phyloP scores from a whole-genome alignment of 2,797 vertebrate species.

The Aphelocoma californica region DNA sequence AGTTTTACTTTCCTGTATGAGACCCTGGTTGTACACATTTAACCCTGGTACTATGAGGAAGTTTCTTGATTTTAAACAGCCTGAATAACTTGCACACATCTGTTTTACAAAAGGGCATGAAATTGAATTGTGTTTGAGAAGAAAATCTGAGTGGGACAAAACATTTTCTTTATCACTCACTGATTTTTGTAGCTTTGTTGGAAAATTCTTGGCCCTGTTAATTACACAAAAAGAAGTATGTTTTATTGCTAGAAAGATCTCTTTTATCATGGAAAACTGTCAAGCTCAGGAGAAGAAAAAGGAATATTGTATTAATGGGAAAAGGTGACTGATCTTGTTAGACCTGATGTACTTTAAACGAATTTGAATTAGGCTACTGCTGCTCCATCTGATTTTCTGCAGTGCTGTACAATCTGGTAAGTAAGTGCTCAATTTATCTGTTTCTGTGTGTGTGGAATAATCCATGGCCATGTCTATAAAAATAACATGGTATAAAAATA shows the following conservation, averaged over 20 bases:
- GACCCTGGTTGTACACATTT: neutral
- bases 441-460: neutral
- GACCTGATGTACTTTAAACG: neutral
- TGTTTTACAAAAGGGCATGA: neutral
- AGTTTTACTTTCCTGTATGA: neutral
- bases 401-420: neutral
- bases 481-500: neutral
- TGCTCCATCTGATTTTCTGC: neutral
- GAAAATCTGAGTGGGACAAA: neutral
- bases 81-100: neutral
- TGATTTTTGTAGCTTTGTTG: neutral
- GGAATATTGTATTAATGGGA: neutral
- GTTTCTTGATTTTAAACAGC: neutral
- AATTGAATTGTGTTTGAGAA: neutral
- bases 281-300: neutral
- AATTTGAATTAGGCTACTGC: neutral
- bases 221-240: neutral
- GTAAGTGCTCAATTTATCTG: neutral
- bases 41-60: neutral
- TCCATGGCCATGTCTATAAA: neutral
- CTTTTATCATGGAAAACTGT: neutral
- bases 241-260: neutral
- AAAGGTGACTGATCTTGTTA: neutral
- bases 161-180: neutral
- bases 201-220: neutral